Conservation (phyloP, 2,888 invertebrate species). For the Margaritifera margaritifera region DNA sequence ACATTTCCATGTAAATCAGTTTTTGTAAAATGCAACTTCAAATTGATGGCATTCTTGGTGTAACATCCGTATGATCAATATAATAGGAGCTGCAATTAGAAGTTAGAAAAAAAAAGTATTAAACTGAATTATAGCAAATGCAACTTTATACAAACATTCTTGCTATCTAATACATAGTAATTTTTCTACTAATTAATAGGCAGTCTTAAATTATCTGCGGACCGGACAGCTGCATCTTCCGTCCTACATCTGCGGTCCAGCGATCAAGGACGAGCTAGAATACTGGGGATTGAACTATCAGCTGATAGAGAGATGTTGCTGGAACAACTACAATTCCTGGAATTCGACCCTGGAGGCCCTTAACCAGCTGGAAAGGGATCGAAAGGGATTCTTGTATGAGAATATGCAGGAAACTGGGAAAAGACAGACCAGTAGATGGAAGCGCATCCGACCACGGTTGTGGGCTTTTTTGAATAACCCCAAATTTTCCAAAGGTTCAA, state of each 20-base stretch:
- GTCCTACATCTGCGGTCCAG: conserved; percentile 48
- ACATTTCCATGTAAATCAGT: no score
- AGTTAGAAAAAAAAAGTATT: no score
- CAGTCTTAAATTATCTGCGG: conserved; percentile 46
- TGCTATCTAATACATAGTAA: no score
- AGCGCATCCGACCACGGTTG: conserved; percentile 17
- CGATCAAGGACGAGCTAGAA: conserved; percentile 48
- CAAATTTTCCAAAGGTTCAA: conserved; percentile 40
- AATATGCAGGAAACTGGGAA: conserved; percentile 3
- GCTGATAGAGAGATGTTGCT: conserved; percentile 50
- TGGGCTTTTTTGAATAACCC: conserved; percentile 56
- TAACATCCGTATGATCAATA: no score
- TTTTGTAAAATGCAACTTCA: no score
- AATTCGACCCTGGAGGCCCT: conserved; percentile 52
- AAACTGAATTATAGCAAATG: no score
- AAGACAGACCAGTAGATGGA: conserved; percentile 18
- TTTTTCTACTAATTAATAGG: conserved; percentile 11
- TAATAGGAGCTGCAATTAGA: no score
- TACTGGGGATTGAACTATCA: conserved; percentile 25
- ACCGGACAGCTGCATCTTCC: conserved; percentile 53
- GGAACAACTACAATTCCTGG: conserved; percentile 59
- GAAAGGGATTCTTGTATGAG: conserved; percentile 29
- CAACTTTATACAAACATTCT: no score
- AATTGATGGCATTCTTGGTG: no score
- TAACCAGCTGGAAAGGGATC: conserved; percentile 36